Percentiles rank a stretch among this genome's conserved stretches.
These are phyloP conservation scores for Butastur rufipennis DNA, from an alignment of 2,113 vertebrate genomes.

Conservation along the genomic window DNA sequence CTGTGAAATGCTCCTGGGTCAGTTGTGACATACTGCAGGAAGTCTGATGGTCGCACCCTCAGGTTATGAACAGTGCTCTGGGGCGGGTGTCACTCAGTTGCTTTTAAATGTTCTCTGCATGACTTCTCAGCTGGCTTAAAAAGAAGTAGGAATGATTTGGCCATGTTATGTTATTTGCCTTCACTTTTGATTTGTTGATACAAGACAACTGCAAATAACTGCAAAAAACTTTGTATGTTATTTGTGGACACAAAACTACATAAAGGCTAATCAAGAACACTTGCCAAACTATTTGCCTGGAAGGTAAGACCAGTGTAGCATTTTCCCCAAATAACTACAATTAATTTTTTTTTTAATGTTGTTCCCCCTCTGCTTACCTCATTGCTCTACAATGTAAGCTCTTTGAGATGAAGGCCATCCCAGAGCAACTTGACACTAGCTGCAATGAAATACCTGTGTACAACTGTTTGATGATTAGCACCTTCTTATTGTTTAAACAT, in stretches of 20 bases:
- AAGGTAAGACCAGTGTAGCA: not conserved
- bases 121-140: not conserved
- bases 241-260: not conserved
- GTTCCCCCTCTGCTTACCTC: not conserved
- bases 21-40: not conserved
- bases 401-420: not conserved
- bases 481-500: not conserved
- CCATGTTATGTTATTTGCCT: slow-evolving; percentile 2
- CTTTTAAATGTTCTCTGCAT: not conserved
- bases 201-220: not conserved
- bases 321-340: not conserved
- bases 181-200: slow-evolving; percentile 18
- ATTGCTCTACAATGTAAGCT: not conserved
- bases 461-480: not conserved
- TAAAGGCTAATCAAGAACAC: not conserved
- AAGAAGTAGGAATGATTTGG: not conserved
- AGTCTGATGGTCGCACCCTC: not conserved
- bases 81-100: not conserved
- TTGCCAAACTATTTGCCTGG: not conserved
- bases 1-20: not conserved
- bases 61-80: not conserved
- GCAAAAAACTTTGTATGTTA: not conserved
- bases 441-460: not conserved
- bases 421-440: not conserved
- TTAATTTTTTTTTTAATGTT: not conserved